Percentiles rank a stretch among this genome's conserved stretches.
Evolutionary conservation across 2,888 invertebrate species (phyloP).

Genomic region (Nasonovia ribisnigri): DNA sequence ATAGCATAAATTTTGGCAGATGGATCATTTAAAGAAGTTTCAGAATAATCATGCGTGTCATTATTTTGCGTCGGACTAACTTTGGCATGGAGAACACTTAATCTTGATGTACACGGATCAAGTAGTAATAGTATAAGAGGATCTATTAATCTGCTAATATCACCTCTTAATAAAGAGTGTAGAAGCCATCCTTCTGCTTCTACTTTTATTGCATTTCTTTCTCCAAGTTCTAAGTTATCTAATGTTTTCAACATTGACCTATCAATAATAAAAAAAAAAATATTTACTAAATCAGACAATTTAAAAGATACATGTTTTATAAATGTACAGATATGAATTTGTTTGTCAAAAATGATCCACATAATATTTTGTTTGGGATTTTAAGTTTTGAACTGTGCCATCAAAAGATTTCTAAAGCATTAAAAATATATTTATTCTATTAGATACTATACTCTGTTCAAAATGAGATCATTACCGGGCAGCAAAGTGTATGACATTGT

Average conservation of each 20-base stretch:
- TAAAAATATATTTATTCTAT: background rate
- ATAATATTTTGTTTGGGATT: background rate
- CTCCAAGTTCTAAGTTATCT: slow-evolving; percentile 77
- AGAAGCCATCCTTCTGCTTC: slow-evolving; percentile 83
- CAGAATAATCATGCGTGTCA: slow-evolving; percentile 69
- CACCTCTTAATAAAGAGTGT: slow-evolving; percentile 80
- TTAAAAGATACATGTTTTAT: background rate
- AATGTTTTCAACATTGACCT: slow-evolving; percentile 82
- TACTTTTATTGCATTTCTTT: slow-evolving; percentile 75
- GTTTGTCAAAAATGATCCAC: background rate
- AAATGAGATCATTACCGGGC: no score
- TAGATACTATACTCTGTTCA: no score
- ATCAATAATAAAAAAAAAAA: slow-evolving; percentile 67
- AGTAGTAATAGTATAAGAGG: slow-evolving; percentile 82
- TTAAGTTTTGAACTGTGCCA: background rate
- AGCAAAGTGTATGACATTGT: no score
- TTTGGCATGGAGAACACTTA: slow-evolving; percentile 82
- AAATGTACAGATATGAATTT: background rate
- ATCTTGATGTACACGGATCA: slow-evolving; percentile 83
- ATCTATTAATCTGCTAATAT: slow-evolving; percentile 83
- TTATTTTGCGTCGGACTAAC: slow-evolving; percentile 72
- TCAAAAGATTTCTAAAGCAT: background rate
- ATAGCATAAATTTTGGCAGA: slow-evolving; percentile 82
- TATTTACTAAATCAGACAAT: background rate
- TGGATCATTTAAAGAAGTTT: slow-evolving; percentile 68